phyloP scores from a whole-genome alignment of 2,797 vertebrate genomes.

The Oryzias sinensis region DNA sequence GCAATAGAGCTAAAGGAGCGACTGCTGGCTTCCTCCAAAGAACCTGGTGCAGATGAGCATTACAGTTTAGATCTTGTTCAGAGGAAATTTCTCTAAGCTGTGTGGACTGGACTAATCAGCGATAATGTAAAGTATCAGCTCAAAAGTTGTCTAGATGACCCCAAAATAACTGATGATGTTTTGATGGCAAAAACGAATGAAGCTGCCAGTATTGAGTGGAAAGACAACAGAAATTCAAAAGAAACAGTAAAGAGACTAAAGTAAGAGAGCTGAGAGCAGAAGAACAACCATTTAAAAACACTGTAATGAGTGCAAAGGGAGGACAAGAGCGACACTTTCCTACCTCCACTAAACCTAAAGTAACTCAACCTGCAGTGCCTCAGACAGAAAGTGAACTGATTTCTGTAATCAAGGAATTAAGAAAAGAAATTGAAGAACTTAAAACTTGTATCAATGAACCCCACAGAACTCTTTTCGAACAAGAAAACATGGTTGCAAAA shows the following conservation, averaged over 20 bases:
- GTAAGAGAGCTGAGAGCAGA: constrained; percentile 11
- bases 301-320: neutral
- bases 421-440: constrained; percentile 9
- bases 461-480: too few relatives aligned
- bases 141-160: constrained; percentile 24
- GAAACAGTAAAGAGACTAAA: neutral
- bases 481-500: neutral
- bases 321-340: neutral
- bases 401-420: constrained; percentile 8
- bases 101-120: constrained; percentile 19
- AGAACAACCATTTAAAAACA: neutral
- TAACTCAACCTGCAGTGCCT: neutral
- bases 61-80: constrained; percentile 31
- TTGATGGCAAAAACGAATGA: constrained; percentile 35
- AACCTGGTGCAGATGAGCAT: constrained; percentile 12
- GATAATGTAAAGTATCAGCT: constrained; percentile 39
- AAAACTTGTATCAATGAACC: constrained; percentile 2
- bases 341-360: neutral
- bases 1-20: constrained; percentile 31
- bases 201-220: constrained; percentile 17
- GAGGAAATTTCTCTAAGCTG: constrained; percentile 20
- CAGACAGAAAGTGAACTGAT: constrained; percentile 7
- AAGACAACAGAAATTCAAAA: constrained; percentile 28
- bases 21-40: constrained; percentile 6
- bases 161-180: constrained; percentile 19